Evolutionary conservation across 30 jellyfish, hydroid and myxozoan species (phyloP), one percentile per base, ranked within the genome.

Genomic region (Sanderia malayensis): DNA sequence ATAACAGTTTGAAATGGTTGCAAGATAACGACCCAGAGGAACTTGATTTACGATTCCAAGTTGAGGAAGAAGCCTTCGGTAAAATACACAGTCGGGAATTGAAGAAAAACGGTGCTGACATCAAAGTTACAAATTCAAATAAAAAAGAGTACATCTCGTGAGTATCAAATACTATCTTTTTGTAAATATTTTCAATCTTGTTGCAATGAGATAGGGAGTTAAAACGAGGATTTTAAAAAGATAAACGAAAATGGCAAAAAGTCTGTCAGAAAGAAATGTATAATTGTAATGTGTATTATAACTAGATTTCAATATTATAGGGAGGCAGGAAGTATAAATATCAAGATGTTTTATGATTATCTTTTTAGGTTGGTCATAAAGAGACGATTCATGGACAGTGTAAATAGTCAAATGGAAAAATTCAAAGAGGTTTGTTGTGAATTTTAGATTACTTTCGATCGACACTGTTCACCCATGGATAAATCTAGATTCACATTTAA

Each of bases 381-480:
- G 74, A 82, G 97, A 95, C 80, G 97, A 9, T 90, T 90, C 66
- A 90, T 90, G 25, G 97, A 90, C 65, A 87, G 97, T 7, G 73
- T 90, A 57, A 69, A 68, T 11, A 84, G 55, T 13, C 97, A 90
- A 73, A 90, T 90, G 97, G 74, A 77, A 19, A 68, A 72, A 22
- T 90, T 90, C 69, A 90, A 67, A 86, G 87, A 75, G 95, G 97
- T 90, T n/a, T n/a, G n/a, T n/a, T n/a, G n/a, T n/a, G n/a, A n/a
- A n/a, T n/a, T n/a, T n/a, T n/a, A n/a, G n/a, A n/a, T n/a, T n/a
- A n/a, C n/a, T n/a, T n/a, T n/a, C n/a, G n/a, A n/a, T n/a, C n/a
- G n/a, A n/a, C n/a, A n/a, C n/a, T n/a, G n/a, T n/a, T n/a, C n/a
- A n/a, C n/a, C n/a, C n/a, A n/a, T n/a, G n/a, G n/a, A n/a, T n/a